Evolutionary conservation across 2,797 vertebrate genomes (phyloP).

Genomic region (Harpagifer antarcticus): DNA sequence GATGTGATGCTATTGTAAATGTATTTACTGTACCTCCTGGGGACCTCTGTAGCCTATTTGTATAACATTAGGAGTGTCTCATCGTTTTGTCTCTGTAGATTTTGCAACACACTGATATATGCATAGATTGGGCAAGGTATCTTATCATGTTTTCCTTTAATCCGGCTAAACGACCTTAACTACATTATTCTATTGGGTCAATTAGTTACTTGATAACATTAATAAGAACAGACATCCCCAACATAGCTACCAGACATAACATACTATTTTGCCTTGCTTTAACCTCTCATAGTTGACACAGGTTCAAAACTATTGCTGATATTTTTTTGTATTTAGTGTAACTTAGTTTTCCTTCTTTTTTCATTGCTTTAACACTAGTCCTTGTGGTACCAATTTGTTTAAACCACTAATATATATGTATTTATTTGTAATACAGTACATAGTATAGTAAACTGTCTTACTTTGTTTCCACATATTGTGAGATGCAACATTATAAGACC

Average conservation of each 20-base stretch:
- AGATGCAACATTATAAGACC: constrained; percentile 9
- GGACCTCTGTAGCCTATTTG: neutral
- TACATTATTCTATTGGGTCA: constrained; percentile 12
- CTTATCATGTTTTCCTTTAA: neutral
- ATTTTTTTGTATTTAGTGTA: neutral
- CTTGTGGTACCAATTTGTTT: constrained; percentile 2
- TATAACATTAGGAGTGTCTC: too few species aligned
- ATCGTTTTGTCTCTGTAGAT: neutral
- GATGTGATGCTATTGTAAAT: neutral
- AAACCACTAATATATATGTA: too few species aligned
- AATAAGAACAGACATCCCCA: constrained; percentile 10
- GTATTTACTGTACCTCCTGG: neutral
- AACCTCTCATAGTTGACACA: neutral
- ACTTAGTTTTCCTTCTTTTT: neutral
- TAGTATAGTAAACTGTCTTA: too few species aligned
- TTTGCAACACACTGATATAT: constrained; percentile 1
- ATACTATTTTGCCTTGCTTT: neutral
- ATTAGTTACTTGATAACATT: constrained; percentile 4
- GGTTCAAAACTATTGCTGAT: neutral
- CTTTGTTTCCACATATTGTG: constrained; percentile 8
- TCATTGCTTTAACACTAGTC: neutral
- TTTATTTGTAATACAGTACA: too few species aligned
- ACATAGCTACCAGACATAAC: neutral
- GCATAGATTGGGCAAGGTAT: neutral
- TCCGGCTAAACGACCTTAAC: neutral